Conservation (phyloP, 2,797 vertebrate species). For the Tamandua tetradactyla region DNA sequence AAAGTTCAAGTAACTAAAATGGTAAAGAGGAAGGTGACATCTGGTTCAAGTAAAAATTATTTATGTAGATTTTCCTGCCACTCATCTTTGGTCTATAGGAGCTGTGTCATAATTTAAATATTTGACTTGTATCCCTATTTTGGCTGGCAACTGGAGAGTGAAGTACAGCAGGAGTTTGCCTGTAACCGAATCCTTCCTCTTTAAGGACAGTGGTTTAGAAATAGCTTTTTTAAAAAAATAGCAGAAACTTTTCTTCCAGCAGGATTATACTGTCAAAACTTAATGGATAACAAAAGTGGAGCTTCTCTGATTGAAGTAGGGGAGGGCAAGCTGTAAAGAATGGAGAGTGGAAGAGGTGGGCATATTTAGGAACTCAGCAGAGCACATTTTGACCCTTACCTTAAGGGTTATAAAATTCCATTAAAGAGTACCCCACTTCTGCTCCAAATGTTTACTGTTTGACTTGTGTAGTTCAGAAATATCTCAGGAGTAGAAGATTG, state of each 20-base stretch:
- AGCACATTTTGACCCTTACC: background rate
- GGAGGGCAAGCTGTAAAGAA: background rate
- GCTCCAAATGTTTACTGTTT: background rate
- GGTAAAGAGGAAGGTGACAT: background rate
- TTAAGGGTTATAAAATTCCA: rapidly evolving
- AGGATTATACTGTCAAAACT: background rate
- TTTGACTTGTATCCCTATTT: background rate
- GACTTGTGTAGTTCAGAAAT: background rate
- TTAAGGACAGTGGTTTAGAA: background rate
- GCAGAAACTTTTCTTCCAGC: background rate
- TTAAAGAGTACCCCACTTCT: background rate
- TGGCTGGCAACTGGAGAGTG: background rate
- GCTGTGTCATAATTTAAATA: background rate
- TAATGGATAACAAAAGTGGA: background rate
- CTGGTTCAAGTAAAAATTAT: background rate
- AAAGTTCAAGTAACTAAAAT: background rate
- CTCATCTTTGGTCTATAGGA: background rate
- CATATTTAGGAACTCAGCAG: background rate
- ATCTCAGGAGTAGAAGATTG: background rate
- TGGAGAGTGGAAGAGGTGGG: background rate
- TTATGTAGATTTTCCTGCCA: background rate
- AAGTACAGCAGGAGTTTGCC: background rate
- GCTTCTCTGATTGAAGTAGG: background rate
- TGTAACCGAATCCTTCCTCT: background rate
- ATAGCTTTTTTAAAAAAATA: background rate